A percentile compares a stretch with the other conserved stretches of the same genome.
Evolutionary conservation across 2,113 vertebrate species (phyloP).

Genomic region (Megaceryle torquata): DNA sequence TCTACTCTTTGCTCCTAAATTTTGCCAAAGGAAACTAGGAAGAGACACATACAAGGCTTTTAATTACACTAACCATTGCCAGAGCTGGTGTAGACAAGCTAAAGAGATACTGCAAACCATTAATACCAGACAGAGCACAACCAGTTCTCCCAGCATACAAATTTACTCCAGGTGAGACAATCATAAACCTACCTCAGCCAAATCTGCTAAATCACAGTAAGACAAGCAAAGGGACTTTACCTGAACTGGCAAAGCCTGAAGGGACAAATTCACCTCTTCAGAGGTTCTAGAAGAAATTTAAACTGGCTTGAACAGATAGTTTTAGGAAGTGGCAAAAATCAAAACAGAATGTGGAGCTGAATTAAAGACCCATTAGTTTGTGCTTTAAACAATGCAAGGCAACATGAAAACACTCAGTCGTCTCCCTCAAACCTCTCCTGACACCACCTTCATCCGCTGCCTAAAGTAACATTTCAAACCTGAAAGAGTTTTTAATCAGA

Average conservation of each 20-base stretch:
- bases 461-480: not conserved
- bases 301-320: accelerated
- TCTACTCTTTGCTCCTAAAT: not conserved
- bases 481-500: not conserved
- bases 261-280: not conserved
- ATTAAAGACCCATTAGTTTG: not conserved
- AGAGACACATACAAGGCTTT: not conserved
- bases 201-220: not conserved
- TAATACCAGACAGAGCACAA: not conserved
- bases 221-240: not conserved
- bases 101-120: not conserved
- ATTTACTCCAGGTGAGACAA: not conserved
- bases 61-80: not conserved
- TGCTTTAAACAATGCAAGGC: not conserved
- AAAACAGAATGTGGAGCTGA: not conserved
- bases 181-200: not conserved
- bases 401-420: not conserved
- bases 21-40: not conserved
- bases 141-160: not conserved
- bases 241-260: not conserved
- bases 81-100: not conserved
- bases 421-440: not conserved
- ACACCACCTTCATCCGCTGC: not conserved
- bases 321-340: not conserved
- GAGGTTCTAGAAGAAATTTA: not conserved